A percentile compares a stretch with the other conserved stretches of the same genome.
phyloP scores from a whole-genome alignment of 2,113 vertebrate genomes.

The Gopherus evgoodei region DNA sequence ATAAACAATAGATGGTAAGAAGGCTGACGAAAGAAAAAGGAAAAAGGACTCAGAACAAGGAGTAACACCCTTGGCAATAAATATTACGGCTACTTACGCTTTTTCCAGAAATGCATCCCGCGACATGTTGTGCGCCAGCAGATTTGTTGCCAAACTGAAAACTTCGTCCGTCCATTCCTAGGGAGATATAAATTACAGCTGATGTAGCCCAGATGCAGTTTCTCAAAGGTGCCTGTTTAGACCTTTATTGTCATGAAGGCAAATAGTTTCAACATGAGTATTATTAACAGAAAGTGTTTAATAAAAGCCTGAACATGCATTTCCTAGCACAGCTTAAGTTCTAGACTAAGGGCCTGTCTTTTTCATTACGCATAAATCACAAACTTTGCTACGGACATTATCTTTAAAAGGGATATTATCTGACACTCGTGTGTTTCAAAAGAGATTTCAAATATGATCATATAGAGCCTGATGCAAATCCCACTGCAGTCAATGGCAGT shows the following conservation, averaged over 20 bases:
- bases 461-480: neutral
- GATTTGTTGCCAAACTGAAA: constrained; percentile 94
- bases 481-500: neutral
- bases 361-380: neutral
- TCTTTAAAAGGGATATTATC: neutral
- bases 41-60: constrained; percentile 73
- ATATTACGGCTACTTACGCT: constrained; percentile 84
- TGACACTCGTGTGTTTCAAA: neutral
- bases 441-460: neutral
- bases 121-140: constrained; percentile 97
- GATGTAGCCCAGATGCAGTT: constrained; percentile 41
- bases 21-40: constrained; percentile 69
- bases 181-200: constrained; percentile 62
- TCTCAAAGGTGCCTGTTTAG: constrained; percentile 20
- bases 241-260: constrained; percentile 27
- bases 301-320: constrained; percentile 40
- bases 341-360: neutral
- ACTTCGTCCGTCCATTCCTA: constrained; percentile 98
- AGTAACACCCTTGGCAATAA: constrained; percentile 64
- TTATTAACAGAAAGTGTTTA: neutral
- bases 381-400: neutral
- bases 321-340: neutral
- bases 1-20: constrained; percentile 71
- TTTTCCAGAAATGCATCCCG: constrained; percentile 96
- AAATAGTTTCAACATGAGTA: constrained; percentile 12